These are phyloP conservation scores for Amphipoea lucens DNA, from an alignment of 2,888 invertebrate genomes.

Conservation along the genomic window DNA sequence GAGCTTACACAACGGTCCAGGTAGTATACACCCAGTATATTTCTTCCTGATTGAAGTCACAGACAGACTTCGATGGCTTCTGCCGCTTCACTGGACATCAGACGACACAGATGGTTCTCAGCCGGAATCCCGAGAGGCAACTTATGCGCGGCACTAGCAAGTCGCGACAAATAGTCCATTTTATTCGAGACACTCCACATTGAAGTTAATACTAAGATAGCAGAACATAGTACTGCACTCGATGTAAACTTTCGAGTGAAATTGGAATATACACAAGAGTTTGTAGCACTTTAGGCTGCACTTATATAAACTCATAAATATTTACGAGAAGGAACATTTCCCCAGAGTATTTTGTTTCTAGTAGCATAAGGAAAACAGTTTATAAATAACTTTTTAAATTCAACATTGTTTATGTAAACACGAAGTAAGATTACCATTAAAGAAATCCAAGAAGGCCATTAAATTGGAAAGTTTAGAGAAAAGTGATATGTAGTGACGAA, in stretches of 20 bases:
- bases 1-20: not conserved
- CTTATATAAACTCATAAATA: conserved; percentile 19
- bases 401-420: not conserved
- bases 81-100: conserved; percentile 2
- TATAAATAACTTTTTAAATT: not conserved
- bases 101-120: conserved; percentile 10
- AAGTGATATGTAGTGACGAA: too few relatives aligned
- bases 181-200: conserved; percentile 3
- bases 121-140: conserved; percentile 6
- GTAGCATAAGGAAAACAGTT: not conserved
- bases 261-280: conserved; percentile 21
- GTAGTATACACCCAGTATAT: not conserved
- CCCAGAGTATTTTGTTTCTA: not conserved
- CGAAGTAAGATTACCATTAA: not conserved
- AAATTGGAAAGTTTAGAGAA: too few relatives aligned
- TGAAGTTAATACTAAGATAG: conserved; percentile 5
- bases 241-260: conserved; percentile 6
- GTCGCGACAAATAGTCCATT: conserved; percentile 11
- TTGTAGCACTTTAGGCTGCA: conserved; percentile 21
- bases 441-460: too few relatives aligned
- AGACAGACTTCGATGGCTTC: conserved; percentile 3
- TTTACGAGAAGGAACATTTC: conserved; percentile 20
- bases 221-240: conserved; percentile 16
- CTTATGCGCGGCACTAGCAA: conserved; percentile 8
- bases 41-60: conserved; percentile 3